A percentile compares a stretch with the other conserved stretches of the same genome.
These are phyloP conservation scores for Tachina lurida DNA, from an alignment of 2,888 invertebrate genomes.

Conservation along the genomic window DNA sequence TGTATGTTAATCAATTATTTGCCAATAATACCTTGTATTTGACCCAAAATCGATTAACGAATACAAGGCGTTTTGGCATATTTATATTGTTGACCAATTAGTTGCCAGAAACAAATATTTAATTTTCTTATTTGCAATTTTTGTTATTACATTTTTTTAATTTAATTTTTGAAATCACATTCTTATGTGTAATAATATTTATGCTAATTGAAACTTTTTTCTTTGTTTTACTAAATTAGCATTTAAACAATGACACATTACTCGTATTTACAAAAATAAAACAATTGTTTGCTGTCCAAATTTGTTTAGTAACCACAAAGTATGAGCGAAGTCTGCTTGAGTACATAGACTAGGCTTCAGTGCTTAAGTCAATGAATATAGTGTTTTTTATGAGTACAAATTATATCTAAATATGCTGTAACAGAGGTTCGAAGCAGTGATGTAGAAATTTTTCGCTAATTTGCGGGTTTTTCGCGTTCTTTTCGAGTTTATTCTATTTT, in stretches of 20 bases:
- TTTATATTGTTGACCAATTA: constrained; percentile 15
- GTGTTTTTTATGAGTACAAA: too few species aligned
- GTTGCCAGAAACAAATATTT: constrained; percentile 4
- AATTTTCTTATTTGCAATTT: constrained; percentile 12
- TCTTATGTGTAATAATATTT: not conserved
- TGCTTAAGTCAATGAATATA: too few species aligned
- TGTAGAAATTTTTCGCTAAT: too few species aligned
- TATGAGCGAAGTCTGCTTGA: not conserved
- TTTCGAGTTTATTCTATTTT: too few species aligned
- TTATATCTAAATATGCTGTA: too few species aligned
- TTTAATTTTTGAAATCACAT: not conserved
- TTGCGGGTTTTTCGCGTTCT: too few species aligned
- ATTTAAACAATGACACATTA: not conserved
- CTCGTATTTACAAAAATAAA: not conserved
- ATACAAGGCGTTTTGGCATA: constrained; percentile 10
- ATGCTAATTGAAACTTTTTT: not conserved
- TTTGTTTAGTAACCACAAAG: not conserved
- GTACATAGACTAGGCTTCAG: too few species aligned
- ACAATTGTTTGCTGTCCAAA: too few species aligned
- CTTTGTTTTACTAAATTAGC: not conserved
- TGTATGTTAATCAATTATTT: not conserved
- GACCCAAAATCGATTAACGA: constrained; percentile 31
- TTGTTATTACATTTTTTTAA: not conserved
- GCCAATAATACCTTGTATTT: constrained; percentile 33
- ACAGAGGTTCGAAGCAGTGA: too few species aligned